Conservation (phyloP, 2,888 invertebrate genomes). For the Beris chalybata region DNA sequence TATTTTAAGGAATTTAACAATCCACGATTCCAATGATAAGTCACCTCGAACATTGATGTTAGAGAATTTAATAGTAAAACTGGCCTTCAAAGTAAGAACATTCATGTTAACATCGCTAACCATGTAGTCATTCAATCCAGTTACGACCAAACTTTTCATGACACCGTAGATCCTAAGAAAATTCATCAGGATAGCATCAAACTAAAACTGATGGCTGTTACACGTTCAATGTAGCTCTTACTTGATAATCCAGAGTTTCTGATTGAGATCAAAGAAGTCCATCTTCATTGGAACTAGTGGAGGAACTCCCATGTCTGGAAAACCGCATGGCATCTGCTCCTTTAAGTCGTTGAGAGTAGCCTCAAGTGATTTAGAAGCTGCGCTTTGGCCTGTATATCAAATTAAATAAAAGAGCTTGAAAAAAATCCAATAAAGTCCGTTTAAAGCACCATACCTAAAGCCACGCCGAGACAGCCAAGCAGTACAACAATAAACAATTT, state of each 20-base stretch:
- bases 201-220: background rate
- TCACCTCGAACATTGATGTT: constrained; percentile 8
- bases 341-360: constrained; percentile 44
- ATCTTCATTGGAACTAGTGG: constrained; percentile 52
- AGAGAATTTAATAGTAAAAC: constrained; percentile 9
- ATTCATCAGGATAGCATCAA: background rate
- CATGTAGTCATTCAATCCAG: constrained; percentile 20
- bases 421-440: background rate
- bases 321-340: constrained; percentile 51
- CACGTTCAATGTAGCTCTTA: background rate
- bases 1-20: constrained; percentile 23
- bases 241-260: constrained; percentile 27
- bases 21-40: constrained; percentile 13
- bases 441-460: constrained; percentile 7
- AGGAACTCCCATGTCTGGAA: constrained; percentile 48
- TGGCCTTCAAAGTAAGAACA: constrained; percentile 18
- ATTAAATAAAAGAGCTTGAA: no score
- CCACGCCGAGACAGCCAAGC: constrained; percentile 5
- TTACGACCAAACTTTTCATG: constrained; percentile 4
- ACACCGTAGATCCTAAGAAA: constrained; percentile 19
- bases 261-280: constrained; percentile 42
- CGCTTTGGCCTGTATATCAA: constrained; percentile 7
- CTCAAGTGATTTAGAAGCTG: constrained; percentile 39
- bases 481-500: constrained; percentile 13
- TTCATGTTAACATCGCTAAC: constrained; percentile 15